Evolutionary conservation across 1,140 invertebrate species (phyloP).

Genomic region (Drosophila ironensis): DNA sequence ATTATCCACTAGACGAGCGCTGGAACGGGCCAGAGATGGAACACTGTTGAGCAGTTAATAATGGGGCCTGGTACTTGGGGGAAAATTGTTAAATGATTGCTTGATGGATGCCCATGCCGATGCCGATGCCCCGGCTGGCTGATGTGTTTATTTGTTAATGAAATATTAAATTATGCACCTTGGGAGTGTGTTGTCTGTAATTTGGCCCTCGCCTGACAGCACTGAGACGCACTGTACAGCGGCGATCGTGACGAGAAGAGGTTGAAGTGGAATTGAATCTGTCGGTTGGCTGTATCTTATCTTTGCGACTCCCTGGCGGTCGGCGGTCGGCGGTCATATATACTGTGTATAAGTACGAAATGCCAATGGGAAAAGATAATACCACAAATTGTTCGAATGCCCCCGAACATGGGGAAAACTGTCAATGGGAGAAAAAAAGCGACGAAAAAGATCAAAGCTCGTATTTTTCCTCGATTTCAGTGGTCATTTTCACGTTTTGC

Average conservation of each 20-base stretch:
- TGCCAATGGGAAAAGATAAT: constrained; percentile 22
- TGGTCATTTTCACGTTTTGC: constrained; percentile 16
- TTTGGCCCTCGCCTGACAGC: not conserved
- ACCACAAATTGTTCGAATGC: constrained; percentile 48
- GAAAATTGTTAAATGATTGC: not conserved
- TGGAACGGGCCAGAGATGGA: not conserved
- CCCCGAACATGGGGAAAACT: not conserved
- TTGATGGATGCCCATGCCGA: too few species aligned
- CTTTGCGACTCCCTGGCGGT: not conserved
- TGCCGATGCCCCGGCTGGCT: too few species aligned
- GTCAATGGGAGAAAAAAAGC: not conserved
- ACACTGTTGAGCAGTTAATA: not conserved
- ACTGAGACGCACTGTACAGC: constrained; percentile 18
- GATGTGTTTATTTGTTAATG: not conserved
- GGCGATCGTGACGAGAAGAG: constrained; percentile 16
- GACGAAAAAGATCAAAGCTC: too few species aligned
- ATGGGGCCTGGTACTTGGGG: not conserved
- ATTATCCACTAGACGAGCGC: too few species aligned
- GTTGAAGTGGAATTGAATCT: constrained; percentile 28
- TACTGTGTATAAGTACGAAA: not conserved
- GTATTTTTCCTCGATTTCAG: too few species aligned
- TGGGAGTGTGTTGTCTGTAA: not conserved
- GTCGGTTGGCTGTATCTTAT: constrained; percentile 32
- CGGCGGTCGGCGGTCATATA: not conserved
- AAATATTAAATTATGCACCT: not conserved